A percentile compares a stretch with the other conserved stretches of the same genome.
Conservation (phyloP, 2,113 vertebrate genomes). For the Vidua macroura region DNA sequence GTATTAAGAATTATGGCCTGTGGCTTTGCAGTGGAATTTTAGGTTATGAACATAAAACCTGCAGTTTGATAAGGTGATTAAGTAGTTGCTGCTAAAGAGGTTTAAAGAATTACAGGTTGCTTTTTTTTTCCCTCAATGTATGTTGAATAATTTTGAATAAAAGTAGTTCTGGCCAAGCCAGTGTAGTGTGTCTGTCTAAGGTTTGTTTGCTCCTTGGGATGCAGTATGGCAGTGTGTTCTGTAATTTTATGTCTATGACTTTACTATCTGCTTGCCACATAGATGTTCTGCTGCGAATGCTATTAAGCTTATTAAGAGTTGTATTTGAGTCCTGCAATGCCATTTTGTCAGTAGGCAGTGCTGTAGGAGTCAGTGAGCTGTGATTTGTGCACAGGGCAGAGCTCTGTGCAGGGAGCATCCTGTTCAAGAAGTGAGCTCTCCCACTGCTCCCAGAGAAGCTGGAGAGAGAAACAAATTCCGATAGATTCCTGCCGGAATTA, state of each 20-base stretch:
- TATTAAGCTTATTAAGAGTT: not conserved
- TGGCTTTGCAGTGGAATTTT: not conserved
- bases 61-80: not conserved
- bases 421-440: not conserved
- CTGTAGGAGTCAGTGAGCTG: not conserved
- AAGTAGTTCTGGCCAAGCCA: not conserved
- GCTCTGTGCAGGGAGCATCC: not conserved
- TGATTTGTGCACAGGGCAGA: not conserved
- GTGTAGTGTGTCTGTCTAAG: not conserved
- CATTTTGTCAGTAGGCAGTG: not conserved
- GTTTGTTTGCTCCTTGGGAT: not conserved
- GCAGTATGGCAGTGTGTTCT: not conserved
- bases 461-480: not conserved
- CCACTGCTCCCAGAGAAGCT: not conserved
- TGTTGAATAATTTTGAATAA: not conserved
- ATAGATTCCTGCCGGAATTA: not conserved
- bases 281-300: not conserved
- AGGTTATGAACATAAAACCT: not conserved
- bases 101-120: not conserved
- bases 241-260: not conserved
- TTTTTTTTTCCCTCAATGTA: not conserved
- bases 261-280: not conserved
- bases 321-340: not conserved
- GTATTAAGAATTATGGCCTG: not conserved
- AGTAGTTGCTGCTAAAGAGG: not conserved